Conservation (phyloP, 2,888 invertebrate genomes). For the Neocrepidodera transversa region DNA sequence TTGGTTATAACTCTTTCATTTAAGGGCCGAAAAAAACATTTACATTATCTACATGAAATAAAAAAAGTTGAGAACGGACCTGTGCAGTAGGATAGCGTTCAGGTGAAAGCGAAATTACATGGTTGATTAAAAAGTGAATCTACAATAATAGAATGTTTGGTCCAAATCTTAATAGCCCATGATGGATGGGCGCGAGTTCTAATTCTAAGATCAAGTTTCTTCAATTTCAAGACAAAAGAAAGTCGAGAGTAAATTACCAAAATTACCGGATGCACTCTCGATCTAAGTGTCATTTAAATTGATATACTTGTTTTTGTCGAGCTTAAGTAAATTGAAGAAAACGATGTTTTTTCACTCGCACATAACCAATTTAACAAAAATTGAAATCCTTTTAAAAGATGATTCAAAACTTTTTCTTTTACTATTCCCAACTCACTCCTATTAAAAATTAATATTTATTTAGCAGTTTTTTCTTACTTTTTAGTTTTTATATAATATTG, state of each 20-base stretch:
- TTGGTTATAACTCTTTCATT: too few relatives aligned
- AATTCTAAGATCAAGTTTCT: slow-evolving; percentile 5
- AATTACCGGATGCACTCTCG: slow-evolving; percentile 13
- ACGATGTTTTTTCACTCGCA: too few relatives aligned
- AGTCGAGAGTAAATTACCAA: neutral
- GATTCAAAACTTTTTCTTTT: too few relatives aligned
- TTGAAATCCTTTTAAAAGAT: too few relatives aligned
- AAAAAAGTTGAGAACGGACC: neutral
- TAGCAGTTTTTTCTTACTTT: too few relatives aligned
- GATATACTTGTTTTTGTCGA: neutral
- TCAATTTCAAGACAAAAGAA: slow-evolving; percentile 10
- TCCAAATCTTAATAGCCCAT: slow-evolving; percentile 11
- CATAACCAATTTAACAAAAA: too few relatives aligned
- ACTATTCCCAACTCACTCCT: too few relatives aligned
- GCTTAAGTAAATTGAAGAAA: too few relatives aligned
- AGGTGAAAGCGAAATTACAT: slow-evolving; percentile 16
- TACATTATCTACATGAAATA: too few relatives aligned
- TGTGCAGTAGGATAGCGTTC: slow-evolving; percentile 1
- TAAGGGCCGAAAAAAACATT: too few relatives aligned
- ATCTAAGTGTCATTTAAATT: neutral
- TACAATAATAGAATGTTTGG: slow-evolving; percentile 8
- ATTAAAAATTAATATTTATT: too few relatives aligned
- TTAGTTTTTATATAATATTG: too few relatives aligned
- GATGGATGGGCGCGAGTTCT: slow-evolving; percentile 16
- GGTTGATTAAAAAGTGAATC: slow-evolving; percentile 12